These are phyloP conservation scores for Aspidiotus destructor DNA, from an alignment of 2,888 invertebrate species.

Conservation along the genomic window DNA sequence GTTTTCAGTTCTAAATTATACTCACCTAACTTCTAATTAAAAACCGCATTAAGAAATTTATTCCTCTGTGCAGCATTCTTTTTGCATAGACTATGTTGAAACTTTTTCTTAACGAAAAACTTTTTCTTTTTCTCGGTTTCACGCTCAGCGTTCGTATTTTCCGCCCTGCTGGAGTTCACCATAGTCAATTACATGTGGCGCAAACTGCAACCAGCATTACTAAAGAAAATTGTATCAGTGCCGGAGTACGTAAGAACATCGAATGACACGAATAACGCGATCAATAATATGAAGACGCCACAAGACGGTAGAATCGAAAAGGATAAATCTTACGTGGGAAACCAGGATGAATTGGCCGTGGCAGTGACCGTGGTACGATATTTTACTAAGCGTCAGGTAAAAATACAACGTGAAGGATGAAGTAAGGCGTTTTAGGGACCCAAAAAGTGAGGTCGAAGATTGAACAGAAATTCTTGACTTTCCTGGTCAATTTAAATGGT, in stretches of 20 bases:
- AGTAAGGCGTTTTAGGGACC: too few species aligned
- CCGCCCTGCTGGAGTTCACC: conserved; percentile 45
- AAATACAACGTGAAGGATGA: conserved; percentile 7
- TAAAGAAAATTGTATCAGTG: conserved; percentile 34
- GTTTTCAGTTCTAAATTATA: background rate
- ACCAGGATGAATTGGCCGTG: conserved; percentile 27
- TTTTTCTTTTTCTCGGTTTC: conserved; percentile 24
- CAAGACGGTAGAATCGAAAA: conserved; percentile 10
- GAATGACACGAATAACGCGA: conserved; percentile 5
- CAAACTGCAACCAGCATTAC: conserved; percentile 38
- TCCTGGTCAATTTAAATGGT: too few species aligned
- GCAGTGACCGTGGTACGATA: conserved; percentile 35
- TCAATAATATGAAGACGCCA: conserved; percentile 6
- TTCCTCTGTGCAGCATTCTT: too few species aligned
- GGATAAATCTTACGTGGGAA: conserved; percentile 14
- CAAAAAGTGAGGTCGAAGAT: too few species aligned
- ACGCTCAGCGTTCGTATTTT: conserved; percentile 44
- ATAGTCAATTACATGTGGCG: conserved; percentile 46
- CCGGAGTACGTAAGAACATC: conserved; percentile 27
- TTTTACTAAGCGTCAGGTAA: conserved; percentile 28
- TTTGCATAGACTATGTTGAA: background rate
- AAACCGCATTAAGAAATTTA: background rate
- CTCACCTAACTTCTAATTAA: background rate
- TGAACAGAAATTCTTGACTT: too few species aligned
- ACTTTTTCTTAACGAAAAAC: background rate